These are phyloP conservation scores for Lichenostomus cassidix DNA, from an alignment of 2,113 vertebrate species.

Conservation along the genomic window DNA sequence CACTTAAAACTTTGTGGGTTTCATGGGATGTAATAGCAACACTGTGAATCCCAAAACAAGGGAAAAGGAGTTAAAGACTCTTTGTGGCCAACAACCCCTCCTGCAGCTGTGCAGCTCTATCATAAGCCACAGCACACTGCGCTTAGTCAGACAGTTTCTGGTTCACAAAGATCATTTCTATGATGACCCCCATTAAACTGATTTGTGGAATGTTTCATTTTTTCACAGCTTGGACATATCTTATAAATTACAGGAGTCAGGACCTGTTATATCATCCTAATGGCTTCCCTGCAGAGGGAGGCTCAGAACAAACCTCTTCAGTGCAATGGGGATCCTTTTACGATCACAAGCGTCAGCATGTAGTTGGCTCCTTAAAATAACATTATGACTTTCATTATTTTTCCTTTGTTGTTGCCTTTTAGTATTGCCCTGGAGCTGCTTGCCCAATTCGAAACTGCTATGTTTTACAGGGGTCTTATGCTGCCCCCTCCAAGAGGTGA, in stretches of 20 bases:
- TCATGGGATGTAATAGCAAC: background rate
- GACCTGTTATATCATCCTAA: constrained; percentile 23
- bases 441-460: background rate
- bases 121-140: background rate
- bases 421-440: background rate
- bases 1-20: background rate
- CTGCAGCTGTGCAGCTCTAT: background rate
- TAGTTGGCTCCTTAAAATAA: background rate
- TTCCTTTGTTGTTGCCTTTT: background rate
- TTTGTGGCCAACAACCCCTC: background rate
- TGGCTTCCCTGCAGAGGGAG: background rate
- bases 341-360: background rate
- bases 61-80: background rate
- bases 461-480: background rate
- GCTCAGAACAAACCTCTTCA: constrained; percentile 49
- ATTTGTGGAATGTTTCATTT: constrained; percentile 42
- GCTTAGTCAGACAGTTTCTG: constrained; percentile 12
- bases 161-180: background rate
- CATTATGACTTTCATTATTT: background rate
- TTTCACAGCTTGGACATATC: constrained; percentile 27
- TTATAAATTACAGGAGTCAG: constrained; percentile 28
- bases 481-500: background rate
- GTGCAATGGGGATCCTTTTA: background rate
- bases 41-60: background rate
- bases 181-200: constrained; percentile 17